Evolutionary conservation across 37 sponge, comb jelly and placozoan genomes (phyloP).

Genomic region (Aplysina aerophoba): DNA sequence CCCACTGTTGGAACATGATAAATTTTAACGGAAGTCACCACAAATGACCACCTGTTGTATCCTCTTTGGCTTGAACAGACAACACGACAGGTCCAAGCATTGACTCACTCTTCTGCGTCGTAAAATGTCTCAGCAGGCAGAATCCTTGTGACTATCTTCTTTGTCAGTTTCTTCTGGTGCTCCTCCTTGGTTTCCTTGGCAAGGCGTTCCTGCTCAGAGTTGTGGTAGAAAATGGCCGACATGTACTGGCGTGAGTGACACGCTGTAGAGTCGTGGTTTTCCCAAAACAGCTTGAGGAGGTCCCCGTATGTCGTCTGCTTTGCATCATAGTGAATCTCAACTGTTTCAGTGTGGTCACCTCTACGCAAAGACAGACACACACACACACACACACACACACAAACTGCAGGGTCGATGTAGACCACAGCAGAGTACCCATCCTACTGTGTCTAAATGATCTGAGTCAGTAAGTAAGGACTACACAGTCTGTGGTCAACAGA

Average conservation of each 20-base stretch:
- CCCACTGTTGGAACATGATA: too few relatives aligned
- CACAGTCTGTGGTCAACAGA: too few relatives aligned
- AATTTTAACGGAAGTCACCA: too few relatives aligned
- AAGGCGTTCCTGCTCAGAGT: conserved; percentile 71
- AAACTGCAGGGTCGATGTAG: not conserved
- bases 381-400: not conserved
- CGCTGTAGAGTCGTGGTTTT: conserved; percentile 86
- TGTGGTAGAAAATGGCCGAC: conserved; percentile 97
- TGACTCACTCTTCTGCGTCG: conserved; percentile 90
- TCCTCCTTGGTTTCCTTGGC: conserved; percentile 80
- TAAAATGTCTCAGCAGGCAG: conserved; percentile 79
- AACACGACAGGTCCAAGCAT: not conserved
- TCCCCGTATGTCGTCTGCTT: conserved; percentile 63
- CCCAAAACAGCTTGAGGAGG: conserved; percentile 92
- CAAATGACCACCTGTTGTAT: too few relatives aligned
- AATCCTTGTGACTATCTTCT: conserved; percentile 80
- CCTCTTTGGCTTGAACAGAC: too few relatives aligned
- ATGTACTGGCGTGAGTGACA: conserved; percentile 93
- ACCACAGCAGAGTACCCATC: not conserved
- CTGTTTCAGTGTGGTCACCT: conserved; percentile 96
- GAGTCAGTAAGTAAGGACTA: too few relatives aligned
- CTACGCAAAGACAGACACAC: conserved; percentile 41
- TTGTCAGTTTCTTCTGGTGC: conserved; percentile 70
- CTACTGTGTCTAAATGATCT: not conserved
- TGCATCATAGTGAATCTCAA: conserved; percentile 86